These are phyloP conservation scores for Nemapogon koenigi DNA, from an alignment of 2,888 invertebrate genomes.

Conservation along the genomic window DNA sequence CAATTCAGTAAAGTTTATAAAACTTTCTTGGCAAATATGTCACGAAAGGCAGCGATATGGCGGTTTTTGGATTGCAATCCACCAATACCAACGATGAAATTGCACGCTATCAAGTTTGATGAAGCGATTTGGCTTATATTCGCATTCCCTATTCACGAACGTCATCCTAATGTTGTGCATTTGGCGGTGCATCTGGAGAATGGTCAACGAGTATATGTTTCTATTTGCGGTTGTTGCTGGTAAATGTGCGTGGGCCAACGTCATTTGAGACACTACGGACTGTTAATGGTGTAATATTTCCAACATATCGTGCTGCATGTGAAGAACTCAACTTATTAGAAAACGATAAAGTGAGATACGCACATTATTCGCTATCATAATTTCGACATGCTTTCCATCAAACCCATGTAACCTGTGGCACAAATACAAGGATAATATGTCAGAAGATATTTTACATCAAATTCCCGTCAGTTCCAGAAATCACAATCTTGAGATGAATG, in stretches of 20 bases:
- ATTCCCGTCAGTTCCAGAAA: slow-evolving; percentile 7
- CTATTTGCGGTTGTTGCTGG: slow-evolving; percentile 12
- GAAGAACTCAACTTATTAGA: slow-evolving; percentile 15
- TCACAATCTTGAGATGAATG: slow-evolving; percentile 9
- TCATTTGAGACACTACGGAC: slow-evolving; percentile 17
- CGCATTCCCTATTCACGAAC: slow-evolving; percentile 13
- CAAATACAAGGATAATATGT: slow-evolving; percentile 8
- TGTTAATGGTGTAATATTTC: slow-evolving; percentile 16
- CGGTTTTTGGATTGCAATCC: slow-evolving; percentile 13
- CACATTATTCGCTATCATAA: slow-evolving; percentile 3
- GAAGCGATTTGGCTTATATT: slow-evolving; percentile 15
- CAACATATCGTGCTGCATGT: slow-evolving; percentile 17
- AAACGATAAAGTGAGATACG: slow-evolving; percentile 12
- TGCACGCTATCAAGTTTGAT: slow-evolving; percentile 18
- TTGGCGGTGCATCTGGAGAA: slow-evolving; percentile 16
- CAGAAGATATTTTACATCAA: slow-evolving; percentile 10
- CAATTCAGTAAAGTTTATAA: slow-evolving; percentile 17
- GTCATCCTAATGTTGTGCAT: slow-evolving; percentile 12
- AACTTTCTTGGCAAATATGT: slow-evolving; percentile 14
- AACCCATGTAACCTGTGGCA: background rate
- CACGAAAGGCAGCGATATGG: slow-evolving; percentile 13
- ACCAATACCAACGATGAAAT: slow-evolving; percentile 16
- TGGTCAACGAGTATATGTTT: slow-evolving; percentile 13
- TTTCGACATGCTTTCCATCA: slow-evolving; percentile 2
- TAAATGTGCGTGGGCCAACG: slow-evolving; percentile 17